Evolutionary conservation across 2,888 invertebrate species (phyloP).

Genomic region (Helicoverpa assulta): DNA sequence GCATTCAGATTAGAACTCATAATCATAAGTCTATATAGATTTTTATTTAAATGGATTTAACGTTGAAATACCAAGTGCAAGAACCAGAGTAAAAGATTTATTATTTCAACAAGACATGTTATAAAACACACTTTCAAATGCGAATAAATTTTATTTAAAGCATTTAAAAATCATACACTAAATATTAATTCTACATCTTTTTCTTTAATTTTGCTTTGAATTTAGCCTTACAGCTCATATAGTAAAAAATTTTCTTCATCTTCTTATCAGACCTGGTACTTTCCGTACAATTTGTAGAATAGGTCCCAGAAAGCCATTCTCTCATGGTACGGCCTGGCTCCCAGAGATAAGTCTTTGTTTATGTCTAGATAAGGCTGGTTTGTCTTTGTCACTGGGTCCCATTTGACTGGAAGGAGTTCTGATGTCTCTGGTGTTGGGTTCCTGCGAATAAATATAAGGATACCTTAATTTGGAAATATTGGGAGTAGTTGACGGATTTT

Average conservation of each 20-base stretch:
- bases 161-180: no score
- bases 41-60: no score
- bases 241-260: not conserved
- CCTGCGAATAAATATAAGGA: constrained; percentile 25
- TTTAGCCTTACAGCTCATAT: not conserved
- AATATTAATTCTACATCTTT: not conserved
- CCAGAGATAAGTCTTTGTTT: constrained; percentile 43
- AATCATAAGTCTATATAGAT: no score
- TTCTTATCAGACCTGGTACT: constrained; percentile 33
- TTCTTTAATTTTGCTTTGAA: no score
- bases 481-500: no score
- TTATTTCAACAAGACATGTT: no score
- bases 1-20: no score
- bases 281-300: constrained; percentile 61
- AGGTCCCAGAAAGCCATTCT: constrained; percentile 62
- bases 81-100: no score
- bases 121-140: not conserved
- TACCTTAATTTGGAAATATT: no score
- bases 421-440: constrained; percentile 62
- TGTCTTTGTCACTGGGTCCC: constrained; percentile 57
- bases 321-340: constrained; percentile 45
- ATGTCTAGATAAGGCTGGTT: constrained; percentile 52
- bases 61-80: no score
- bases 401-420: constrained; percentile 59
- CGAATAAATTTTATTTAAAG: no score